A percentile compares a stretch with the other conserved stretches of the same genome.
phyloP scores from a whole-genome alignment of 2,888 invertebrate species.

The Cerastoderma edule region DNA sequence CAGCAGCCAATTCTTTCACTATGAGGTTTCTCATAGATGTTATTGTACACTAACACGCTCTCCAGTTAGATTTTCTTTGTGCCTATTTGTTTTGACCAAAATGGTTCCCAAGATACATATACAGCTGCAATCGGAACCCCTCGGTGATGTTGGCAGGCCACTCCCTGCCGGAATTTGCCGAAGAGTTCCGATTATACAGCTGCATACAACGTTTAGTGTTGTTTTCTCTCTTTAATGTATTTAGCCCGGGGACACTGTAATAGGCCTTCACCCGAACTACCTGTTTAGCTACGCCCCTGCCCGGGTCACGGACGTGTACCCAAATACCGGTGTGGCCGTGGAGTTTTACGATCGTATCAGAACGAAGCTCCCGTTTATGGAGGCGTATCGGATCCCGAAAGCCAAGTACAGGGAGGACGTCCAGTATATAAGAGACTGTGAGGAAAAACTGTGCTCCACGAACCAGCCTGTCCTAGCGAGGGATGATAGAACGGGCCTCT shows the following conservation, averaged over 20 bases:
- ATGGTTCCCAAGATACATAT: too few relatives aligned
- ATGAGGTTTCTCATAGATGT: too few relatives aligned
- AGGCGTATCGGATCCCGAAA: constrained; percentile 44
- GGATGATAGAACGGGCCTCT: constrained; percentile 41
- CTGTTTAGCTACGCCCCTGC: constrained; percentile 52
- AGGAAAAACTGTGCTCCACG: constrained; percentile 2
- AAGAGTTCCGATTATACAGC: neutral
- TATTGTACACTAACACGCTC: too few relatives aligned
- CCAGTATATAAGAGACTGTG: constrained; percentile 30
- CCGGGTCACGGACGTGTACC: constrained; percentile 19
- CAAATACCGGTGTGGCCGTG: constrained; percentile 24
- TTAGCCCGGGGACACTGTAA: constrained; percentile 42
- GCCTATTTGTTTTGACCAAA: too few relatives aligned
- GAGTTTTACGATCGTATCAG: constrained; percentile 36
- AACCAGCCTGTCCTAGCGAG: constrained; percentile 37
- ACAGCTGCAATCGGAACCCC: too few relatives aligned
- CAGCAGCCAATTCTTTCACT: too few relatives aligned
- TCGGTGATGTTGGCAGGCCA: too few relatives aligned
- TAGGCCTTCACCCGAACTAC: constrained; percentile 48
- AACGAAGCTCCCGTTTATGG: constrained; percentile 20
- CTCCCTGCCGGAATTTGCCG: neutral
- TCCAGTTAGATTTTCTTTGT: too few relatives aligned
- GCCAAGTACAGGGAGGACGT: constrained; percentile 35
- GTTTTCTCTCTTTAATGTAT: constrained; percentile 7
- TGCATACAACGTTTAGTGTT: neutral